A percentile compares a stretch with the other conserved stretches of the same genome.
Conservation (phyloP, 2,797 vertebrate species). For the Amblyraja radiata region DNA sequence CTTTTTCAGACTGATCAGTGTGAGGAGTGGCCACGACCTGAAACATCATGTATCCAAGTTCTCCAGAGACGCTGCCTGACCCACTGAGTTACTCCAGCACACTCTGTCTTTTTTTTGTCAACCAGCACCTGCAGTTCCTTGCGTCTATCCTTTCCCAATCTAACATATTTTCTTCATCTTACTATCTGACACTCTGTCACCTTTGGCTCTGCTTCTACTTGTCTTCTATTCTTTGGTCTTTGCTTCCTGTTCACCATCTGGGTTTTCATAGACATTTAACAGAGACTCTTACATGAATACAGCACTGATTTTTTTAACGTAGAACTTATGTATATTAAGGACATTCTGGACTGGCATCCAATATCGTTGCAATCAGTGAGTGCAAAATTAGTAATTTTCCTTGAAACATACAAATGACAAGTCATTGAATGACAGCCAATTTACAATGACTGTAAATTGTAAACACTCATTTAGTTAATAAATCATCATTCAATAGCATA, state of each 20-base stretch:
- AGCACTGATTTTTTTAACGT: background rate
- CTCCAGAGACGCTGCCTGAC: too few species aligned
- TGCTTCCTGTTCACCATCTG: background rate
- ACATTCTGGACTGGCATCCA: background rate
- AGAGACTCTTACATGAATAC: background rate
- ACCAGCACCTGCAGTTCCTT: too few species aligned
- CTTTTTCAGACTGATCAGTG: too few species aligned
- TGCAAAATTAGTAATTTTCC: background rate
- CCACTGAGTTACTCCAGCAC: too few species aligned
- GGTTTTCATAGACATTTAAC: background rate
- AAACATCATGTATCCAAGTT: too few species aligned
- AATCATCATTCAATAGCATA: background rate
- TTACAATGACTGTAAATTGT: background rate
- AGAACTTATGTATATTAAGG: background rate
- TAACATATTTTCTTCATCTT: background rate
- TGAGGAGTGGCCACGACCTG: too few species aligned
- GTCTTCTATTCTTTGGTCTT: background rate
- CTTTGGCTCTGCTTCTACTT: background rate
- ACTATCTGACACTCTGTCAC: background rate
- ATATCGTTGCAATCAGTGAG: background rate
- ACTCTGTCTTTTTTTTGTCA: too few species aligned
- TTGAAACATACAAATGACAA: background rate
- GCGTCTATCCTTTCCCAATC: background rate
- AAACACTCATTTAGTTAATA: background rate
- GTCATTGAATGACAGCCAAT: background rate